These are phyloP conservation scores for Colinus virginianus DNA, from an alignment of 2,113 vertebrate genomes.

Conservation along the genomic window DNA sequence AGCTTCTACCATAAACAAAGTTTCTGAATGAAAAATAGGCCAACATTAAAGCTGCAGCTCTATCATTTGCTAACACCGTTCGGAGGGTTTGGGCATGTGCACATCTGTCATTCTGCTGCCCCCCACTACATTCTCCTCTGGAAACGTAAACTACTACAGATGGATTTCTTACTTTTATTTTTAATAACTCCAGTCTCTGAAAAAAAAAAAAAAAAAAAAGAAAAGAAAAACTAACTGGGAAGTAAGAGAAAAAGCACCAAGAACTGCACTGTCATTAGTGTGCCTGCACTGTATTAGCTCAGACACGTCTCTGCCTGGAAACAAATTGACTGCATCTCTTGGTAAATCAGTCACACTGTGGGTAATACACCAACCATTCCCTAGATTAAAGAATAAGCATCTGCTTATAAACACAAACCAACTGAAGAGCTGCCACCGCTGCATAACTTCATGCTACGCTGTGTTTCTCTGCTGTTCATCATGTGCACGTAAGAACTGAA, in stretches of 20 bases:
- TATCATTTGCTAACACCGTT: neutral
- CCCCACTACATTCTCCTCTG: neutral
- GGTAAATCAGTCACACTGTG: conserved; percentile 27
- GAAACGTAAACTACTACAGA: neutral
- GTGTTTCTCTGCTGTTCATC: neutral
- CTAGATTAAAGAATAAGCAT: conserved; percentile 36
- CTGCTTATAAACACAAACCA: conserved; percentile 42
- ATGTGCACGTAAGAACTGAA: neutral
- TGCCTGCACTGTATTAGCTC: conserved; percentile 15
- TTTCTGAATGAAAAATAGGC: neutral
- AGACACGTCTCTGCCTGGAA: conserved; percentile 31
- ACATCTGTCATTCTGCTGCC: neutral
- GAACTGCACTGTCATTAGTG: neutral
- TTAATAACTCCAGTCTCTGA: neutral
- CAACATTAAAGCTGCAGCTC: neutral
- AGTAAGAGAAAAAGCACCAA: neutral
- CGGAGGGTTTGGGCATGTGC: rapidly evolving
- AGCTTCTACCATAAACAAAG: conserved; percentile 26
- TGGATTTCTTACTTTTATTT: neutral
- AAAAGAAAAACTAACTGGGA: neutral
- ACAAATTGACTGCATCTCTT: conserved; percentile 46
- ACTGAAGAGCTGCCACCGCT: conserved; percentile 26
- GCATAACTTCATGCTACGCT: neutral
- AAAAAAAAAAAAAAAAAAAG: neutral
- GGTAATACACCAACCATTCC: neutral